Evolutionary conservation across 1,140 invertebrate species (phyloP), one percentile per base, ranked within the genome.

Genomic region (Lordiphosa stackelbergi): DNA sequence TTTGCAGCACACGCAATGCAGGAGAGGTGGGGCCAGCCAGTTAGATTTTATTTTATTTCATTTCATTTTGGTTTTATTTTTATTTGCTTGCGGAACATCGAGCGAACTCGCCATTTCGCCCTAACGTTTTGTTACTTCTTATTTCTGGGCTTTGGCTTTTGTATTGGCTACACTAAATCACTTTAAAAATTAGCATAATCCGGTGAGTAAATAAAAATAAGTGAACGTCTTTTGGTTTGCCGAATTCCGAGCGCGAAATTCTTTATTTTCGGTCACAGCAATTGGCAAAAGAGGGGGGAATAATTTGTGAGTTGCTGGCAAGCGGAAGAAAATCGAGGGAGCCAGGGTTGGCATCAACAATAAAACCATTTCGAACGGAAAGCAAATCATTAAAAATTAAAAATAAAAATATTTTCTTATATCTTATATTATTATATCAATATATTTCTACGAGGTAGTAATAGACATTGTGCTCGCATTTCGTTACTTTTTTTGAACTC

Each of bases 111-210:
- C 53, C 35, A 37, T 73, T 60, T 64, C 28, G 36, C 31, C 31
- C 22, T 16, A 28, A 49, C 36, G 12, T 35, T 4, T 54, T 42
- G 55, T 49, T 55, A 22, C 31, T 68, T 38, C 36, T 46, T 8
- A 19, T 49, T 47, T 56, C 48, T 55, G 35, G 63, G 48, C 48
- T 59, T 69, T 66, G 60, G 45, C 46, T 60, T 61, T 42, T 47
- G 71, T 60, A 77, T 77, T 75, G 78, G 73, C 77, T 73, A 66
- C 65, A 73, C 65, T 83, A 83, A 83, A 83, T 83, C 78, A 83
- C 77, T 83, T 83, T 84, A 83, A 66, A 83, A 83, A 83, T 83
- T 83, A 83, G 78, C 77, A 83, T 83, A 83, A 83, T 84, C 77
- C 77, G 73, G 78, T 73, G 73, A 77, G 77, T 83, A 84, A 83